Evolutionary conservation across 1,140 invertebrate species (phyloP).

Genomic region (Eubasilissa regina): DNA sequence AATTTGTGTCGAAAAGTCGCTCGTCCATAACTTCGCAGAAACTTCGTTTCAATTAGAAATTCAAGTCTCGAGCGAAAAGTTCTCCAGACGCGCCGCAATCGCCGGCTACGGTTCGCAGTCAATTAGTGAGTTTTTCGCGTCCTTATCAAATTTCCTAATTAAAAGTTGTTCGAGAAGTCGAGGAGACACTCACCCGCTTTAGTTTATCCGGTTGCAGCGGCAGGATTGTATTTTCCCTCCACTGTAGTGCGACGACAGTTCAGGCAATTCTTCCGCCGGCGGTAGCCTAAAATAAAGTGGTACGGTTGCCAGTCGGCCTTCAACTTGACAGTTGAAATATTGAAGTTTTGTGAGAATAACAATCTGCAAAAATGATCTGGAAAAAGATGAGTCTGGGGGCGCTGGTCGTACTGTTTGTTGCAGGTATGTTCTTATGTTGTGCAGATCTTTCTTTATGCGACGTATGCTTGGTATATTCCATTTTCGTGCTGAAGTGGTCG

Average conservation of each 20-base stretch:
- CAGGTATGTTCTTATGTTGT: slow-evolving; percentile 15
- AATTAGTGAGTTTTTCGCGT: slow-evolving; percentile 36
- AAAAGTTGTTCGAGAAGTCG: slow-evolving; percentile 14
- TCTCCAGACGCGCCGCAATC: slow-evolving; percentile 8
- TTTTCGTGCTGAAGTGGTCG: too few relatives aligned
- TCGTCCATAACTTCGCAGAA: slow-evolving; percentile 13
- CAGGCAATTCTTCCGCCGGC: neutral
- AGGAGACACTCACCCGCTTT: neutral
- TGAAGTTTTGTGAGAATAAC: neutral
- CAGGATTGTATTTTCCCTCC: neutral
- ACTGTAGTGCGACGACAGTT: neutral
- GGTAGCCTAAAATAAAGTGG: slow-evolving; percentile 15
- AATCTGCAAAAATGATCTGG: neutral
- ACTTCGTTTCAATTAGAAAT: slow-evolving; percentile 31
- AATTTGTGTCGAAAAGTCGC: slow-evolving; percentile 4
- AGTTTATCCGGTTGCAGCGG: neutral
- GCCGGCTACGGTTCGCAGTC: neutral
- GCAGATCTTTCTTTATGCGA: neutral
- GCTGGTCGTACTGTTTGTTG: neutral
- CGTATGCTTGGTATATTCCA: neutral
- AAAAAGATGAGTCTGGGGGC: neutral
- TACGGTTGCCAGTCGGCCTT: neutral
- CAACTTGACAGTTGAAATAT: neutral
- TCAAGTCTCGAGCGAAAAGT: slow-evolving; percentile 11
- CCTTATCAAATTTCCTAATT: slow-evolving; percentile 27